Evolutionary conservation across 2,113 vertebrate genomes (phyloP).

Genomic region (Rhizomys pruinosus): DNA sequence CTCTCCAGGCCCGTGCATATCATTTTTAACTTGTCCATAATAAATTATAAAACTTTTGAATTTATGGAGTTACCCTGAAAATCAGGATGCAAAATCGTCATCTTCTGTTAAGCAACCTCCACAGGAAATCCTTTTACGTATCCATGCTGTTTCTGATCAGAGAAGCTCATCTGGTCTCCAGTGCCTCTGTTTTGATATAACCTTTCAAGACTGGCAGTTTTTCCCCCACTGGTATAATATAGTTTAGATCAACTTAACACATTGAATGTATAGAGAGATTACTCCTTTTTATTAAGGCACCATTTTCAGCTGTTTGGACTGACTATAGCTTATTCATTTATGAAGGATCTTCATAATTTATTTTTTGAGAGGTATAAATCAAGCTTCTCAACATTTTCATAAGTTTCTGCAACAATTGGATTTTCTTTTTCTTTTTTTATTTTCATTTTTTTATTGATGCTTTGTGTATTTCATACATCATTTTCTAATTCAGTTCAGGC

Average conservation of each 20-base stretch:
- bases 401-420: not conserved
- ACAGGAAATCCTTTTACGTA: fast-evolving
- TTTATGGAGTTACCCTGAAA: not conserved
- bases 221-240: not conserved
- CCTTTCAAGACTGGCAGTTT: not conserved
- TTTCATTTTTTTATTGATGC: too few relatives aligned
- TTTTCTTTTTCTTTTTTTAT: conserved; percentile 43
- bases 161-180: too few relatives aligned
- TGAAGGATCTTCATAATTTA: not conserved
- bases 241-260: not conserved
- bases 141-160: not conserved
- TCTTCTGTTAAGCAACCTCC: not conserved
- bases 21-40: not conserved
- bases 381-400: not conserved
- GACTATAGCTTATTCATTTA: not conserved
- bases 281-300: not conserved
- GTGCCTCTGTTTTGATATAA: not conserved
- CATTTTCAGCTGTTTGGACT: not conserved
- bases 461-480: too few relatives aligned
- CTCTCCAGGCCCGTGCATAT: too few relatives aligned
- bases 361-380: not conserved
- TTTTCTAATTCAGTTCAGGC: too few relatives aligned
- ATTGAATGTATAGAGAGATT: not conserved
- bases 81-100: not conserved
- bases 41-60: not conserved